Conservation (phyloP, 2,797 vertebrate species). For the Bryconaethiops microstoma region DNA sequence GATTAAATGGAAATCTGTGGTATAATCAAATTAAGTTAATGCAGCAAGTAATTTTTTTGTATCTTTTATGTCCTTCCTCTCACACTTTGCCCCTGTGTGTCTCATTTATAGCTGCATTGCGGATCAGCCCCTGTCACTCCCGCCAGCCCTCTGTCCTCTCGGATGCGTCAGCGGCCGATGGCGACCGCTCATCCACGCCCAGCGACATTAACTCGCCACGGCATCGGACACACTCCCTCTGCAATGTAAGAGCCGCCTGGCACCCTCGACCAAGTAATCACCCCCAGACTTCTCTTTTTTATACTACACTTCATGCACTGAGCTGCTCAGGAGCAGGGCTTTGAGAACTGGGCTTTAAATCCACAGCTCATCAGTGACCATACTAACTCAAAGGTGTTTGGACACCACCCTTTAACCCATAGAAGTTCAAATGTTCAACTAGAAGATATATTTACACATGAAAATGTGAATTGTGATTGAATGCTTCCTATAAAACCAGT, state of each 20-base stretch:
- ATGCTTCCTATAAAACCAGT: too few species aligned
- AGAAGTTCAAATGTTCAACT: not conserved
- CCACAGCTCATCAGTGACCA: not conserved
- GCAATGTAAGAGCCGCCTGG: conserved; percentile 91
- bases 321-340: conserved; percentile 46
- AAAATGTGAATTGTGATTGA: too few species aligned
- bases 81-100: conserved; percentile 24
- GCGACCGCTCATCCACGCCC: conserved; percentile 92
- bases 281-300: conserved; percentile 61
- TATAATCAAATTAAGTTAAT: too few species aligned
- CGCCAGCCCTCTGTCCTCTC: conserved; percentile 96
- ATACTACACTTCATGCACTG: conserved; percentile 29
- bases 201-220: conserved; percentile 98
- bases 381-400: not conserved
- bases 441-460: too few species aligned
- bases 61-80: not conserved
- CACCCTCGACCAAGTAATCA: conserved; percentile 76
- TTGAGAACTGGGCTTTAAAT: conserved; percentile 7
- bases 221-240: conserved; percentile 97
- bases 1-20: too few species aligned
- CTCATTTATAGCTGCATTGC: conserved; percentile 79
- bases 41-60: too few species aligned
- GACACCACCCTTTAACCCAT: not conserved
- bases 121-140: conserved; percentile 95
- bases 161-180: conserved; percentile 90